phyloP scores from a whole-genome alignment of 2,113 vertebrate species.

The Chionomys nivalis region DNA sequence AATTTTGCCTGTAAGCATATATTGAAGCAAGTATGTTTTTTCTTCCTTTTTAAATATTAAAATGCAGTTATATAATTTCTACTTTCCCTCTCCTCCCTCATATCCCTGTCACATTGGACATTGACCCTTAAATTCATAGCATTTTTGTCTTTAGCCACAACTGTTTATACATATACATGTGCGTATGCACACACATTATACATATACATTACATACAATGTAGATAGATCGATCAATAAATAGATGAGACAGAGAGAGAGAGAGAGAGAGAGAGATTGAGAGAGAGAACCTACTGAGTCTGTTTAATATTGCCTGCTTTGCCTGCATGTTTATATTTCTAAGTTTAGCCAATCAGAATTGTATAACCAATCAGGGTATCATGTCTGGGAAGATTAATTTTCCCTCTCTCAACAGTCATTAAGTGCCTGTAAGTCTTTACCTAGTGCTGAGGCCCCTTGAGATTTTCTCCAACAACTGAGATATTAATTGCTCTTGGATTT shows the following conservation, averaged over 20 bases:
- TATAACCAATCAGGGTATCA: not conserved
- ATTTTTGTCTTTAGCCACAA: not conserved
- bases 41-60: not conserved
- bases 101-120: not conserved
- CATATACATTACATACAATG: not conserved
- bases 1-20: not conserved
- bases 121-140: not conserved
- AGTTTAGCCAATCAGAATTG: not conserved
- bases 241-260: no score
- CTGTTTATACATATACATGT: not conserved
- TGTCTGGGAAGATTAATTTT: not conserved
- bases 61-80: not conserved
- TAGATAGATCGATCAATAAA: not conserved
- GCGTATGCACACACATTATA: no score
- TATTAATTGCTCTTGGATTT: not conserved
- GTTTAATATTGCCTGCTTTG: not conserved
- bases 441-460: not conserved
- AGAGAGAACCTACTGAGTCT: not conserved
- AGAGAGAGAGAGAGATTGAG: no score
- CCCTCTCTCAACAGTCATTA: not conserved
- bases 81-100: not conserved
- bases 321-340: not conserved
- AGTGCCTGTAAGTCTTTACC: not conserved
- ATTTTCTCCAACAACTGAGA: not conserved
- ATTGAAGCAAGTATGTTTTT: conserved; percentile 13